These are phyloP conservation scores for Himalopsyche kuldschensis DNA, from an alignment of 2,888 invertebrate genomes.

Conservation along the genomic window DNA sequence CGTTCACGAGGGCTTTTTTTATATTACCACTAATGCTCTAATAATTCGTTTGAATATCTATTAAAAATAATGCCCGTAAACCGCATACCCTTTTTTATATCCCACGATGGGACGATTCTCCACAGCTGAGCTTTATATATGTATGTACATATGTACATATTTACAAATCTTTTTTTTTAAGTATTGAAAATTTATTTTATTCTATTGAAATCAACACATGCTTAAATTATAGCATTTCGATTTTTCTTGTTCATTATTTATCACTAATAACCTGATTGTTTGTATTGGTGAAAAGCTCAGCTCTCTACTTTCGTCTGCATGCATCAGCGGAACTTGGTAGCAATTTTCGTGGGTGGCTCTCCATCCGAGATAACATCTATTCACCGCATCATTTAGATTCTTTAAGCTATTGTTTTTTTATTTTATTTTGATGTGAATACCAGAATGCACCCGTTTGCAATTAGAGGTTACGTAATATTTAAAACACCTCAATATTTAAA, in stretches of 20 bases:
- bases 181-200: too few species aligned
- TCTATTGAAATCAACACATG: too few species aligned
- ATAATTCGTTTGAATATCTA: neutral
- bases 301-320: neutral
- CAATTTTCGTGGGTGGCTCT: conserved; percentile 25
- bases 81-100: conserved; percentile 12
- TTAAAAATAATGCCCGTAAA: conserved; percentile 9
- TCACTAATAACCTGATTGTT: too few species aligned
- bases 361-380: neutral
- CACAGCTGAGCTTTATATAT: neutral
- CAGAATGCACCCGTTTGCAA: neutral
- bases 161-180: too few species aligned
- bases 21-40: neutral
- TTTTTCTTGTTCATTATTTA: too few species aligned
- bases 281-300: neutral
- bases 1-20: neutral
- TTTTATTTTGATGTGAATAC: neutral
- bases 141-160: too few species aligned
- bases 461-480: neutral
- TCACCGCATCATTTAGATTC: neutral
- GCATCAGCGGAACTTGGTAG: conserved; percentile 15
- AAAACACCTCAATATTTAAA: neutral
- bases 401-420: neutral
- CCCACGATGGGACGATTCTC: neutral
- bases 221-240: too few species aligned